phyloP scores from a whole-genome alignment of 2,797 vertebrate species.

The Periophthalmus magnuspinnatus region DNA sequence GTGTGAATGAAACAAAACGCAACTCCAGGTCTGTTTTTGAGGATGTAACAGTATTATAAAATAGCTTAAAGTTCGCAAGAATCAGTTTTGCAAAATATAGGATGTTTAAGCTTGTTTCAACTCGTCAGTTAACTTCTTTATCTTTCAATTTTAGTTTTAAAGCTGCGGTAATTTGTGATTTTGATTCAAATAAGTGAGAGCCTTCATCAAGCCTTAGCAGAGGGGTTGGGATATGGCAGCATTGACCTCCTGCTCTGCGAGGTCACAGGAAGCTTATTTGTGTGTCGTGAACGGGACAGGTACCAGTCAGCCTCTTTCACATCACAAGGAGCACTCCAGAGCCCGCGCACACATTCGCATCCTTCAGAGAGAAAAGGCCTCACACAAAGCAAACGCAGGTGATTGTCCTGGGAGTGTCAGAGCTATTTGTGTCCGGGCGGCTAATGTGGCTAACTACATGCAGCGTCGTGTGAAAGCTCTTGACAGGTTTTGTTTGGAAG shows the following conservation, averaged over 20 bases:
- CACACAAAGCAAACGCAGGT: neutral
- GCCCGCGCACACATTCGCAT: neutral
- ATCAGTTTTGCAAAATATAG: no score
- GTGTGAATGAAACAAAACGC: no score
- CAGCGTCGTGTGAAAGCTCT: slow-evolving; percentile 8
- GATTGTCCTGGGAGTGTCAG: neutral
- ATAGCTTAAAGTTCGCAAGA: no score
- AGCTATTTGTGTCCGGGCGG: slow-evolving; percentile 1
- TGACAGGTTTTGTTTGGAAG: neutral
- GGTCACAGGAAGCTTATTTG: slow-evolving; percentile 33
- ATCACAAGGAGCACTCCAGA: neutral
- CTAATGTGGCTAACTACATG: slow-evolving; percentile 9
- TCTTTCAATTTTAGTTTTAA: neutral
- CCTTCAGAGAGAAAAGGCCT: neutral
- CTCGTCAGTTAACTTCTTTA: no score
- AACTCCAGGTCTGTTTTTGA: no score
- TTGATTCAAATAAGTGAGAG: neutral
- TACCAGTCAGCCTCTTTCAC: slow-evolving; percentile 21
- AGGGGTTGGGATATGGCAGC: neutral
- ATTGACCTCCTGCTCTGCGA: slow-evolving; percentile 13
- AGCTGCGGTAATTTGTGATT: neutral
- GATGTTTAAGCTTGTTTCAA: no score
- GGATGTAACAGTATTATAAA: no score
- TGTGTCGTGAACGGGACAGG: slow-evolving; percentile 19
- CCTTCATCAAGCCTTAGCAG: neutral